Conservation (phyloP, 2,888 invertebrate species). For the Phortica magna region DNA sequence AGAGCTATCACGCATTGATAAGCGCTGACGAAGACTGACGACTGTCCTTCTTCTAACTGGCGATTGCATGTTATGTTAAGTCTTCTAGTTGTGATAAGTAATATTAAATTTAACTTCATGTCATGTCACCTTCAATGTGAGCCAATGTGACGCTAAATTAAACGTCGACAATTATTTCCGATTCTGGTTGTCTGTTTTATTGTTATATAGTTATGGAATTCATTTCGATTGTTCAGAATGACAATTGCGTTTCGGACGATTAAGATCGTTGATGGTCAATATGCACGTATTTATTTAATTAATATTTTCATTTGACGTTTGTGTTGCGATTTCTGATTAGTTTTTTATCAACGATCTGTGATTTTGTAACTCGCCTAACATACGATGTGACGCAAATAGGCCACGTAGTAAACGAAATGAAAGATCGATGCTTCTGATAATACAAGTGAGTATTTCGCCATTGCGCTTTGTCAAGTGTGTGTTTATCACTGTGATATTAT, state of each 20-base stretch:
- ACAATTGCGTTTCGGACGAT: neutral
- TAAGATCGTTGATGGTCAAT: conserved; percentile 47
- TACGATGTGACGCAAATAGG: conserved; percentile 60
- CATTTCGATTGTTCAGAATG: neutral
- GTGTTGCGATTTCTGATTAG: neutral
- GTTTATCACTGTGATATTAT: conserved; percentile 56
- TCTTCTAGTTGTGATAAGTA: conserved; percentile 1
- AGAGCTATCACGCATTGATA: conserved; percentile 35
- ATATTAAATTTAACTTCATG: conserved; percentile 15
- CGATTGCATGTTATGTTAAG: neutral
- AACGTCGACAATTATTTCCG: neutral
- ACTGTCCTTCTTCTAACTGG: neutral
- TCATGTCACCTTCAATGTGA: neutral
- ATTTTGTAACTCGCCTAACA: neutral
- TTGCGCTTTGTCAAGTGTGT: neutral
- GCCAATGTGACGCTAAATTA: too few species aligned
- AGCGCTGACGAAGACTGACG: neutral
- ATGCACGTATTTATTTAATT: conserved; percentile 63
- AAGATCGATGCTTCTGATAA: neutral
- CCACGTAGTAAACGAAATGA: neutral
- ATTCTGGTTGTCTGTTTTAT: neutral
- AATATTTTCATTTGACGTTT: conserved; percentile 52
- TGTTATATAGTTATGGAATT: neutral
- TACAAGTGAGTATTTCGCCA: neutral
- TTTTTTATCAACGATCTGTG: neutral